Evolutionary conservation across 2,888 invertebrate species (phyloP), one percentile per base, ranked within the genome.

Genomic region (Calliopum simillimum): DNA sequence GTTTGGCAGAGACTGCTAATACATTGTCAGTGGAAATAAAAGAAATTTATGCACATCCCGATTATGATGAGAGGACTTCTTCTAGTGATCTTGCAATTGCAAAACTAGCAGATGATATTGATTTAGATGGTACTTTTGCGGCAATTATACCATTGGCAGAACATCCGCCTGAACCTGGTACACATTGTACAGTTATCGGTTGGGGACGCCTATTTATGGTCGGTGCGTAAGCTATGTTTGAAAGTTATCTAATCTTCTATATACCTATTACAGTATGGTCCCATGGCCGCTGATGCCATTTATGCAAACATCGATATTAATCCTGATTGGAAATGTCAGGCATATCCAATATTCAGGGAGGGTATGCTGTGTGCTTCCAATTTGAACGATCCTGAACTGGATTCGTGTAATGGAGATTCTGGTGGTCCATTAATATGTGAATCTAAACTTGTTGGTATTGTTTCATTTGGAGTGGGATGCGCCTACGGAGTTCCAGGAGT

Each of bases 131-230:
- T 55, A 19, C 11, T 6, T 46, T 46, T 3, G 62, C 55, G 14
- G 8, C 51, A 12, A 55, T n/a, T 8, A 66, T 73, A 33, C 16
- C 44, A 12, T 13, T 73, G 12, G 21, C 70, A 33, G 13, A 51
- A 13, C 25, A 43, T 3, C n/a, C 56, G 5, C 46, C 76, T 4
- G 0, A 0, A 13, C 5, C 67, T 0, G 76, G 75, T 1, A 13
- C 14, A 0, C 1, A 47, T 3, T 81, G 81, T 68, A 77, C 75
- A 4, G 73, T 76, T 5, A 44, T 79, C 0, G 80, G 80, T 46
- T 80, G 80, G 80, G 80, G 80, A 6, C 74, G 76, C 3, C 64
- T 80, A 11, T 72, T 79, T 4, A 70, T 75, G 72, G 80, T 81
- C 19, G 65, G 68, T n/a, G 19, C 21, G n/a, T 14, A 3, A 33